Evolutionary conservation across 1,140 invertebrate genomes (phyloP).

Genomic region (Heliconius eleuchia): DNA sequence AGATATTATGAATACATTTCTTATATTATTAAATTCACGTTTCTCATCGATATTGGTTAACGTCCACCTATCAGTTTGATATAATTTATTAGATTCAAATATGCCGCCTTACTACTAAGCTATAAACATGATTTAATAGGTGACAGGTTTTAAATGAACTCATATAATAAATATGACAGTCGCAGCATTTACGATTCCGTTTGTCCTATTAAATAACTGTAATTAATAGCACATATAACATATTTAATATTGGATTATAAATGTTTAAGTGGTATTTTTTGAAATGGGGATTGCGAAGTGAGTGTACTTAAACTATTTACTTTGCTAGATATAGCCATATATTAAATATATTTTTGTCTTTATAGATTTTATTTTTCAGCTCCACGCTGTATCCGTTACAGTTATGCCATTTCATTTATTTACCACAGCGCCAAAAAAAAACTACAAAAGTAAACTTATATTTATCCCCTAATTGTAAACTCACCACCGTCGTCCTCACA

Average conservation of each 20-base stretch:
- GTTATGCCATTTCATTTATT: too few relatives aligned
- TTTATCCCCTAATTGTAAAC: too few relatives aligned
- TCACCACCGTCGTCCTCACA: too few relatives aligned
- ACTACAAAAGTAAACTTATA: too few relatives aligned
- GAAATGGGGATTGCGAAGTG: background rate
- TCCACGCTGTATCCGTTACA: too few relatives aligned
- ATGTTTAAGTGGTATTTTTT: background rate
- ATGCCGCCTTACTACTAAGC: slow-evolving; percentile 34
- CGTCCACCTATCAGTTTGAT: slow-evolving; percentile 36
- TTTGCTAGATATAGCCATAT: too few relatives aligned
- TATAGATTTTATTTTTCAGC: too few relatives aligned
- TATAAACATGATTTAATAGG: slow-evolving; percentile 42
- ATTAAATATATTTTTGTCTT: too few relatives aligned
- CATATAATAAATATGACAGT: slow-evolving; percentile 36
- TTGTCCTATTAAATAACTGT: slow-evolving; percentile 16
- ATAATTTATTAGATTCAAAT: slow-evolving; percentile 38
- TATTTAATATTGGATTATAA: background rate
- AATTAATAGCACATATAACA: slow-evolving; percentile 7
- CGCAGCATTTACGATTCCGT: slow-evolving; percentile 33
- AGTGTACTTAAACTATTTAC: background rate
- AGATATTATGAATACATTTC: slow-evolving; percentile 17
- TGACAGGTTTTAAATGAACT: slow-evolving; percentile 42
- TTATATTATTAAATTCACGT: slow-evolving; percentile 37
- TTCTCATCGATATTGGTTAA: slow-evolving; percentile 32
- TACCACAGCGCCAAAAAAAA: too few relatives aligned